phyloP scores from a whole-genome alignment of 2,888 invertebrate species.

The Clepsis dumicolana region DNA sequence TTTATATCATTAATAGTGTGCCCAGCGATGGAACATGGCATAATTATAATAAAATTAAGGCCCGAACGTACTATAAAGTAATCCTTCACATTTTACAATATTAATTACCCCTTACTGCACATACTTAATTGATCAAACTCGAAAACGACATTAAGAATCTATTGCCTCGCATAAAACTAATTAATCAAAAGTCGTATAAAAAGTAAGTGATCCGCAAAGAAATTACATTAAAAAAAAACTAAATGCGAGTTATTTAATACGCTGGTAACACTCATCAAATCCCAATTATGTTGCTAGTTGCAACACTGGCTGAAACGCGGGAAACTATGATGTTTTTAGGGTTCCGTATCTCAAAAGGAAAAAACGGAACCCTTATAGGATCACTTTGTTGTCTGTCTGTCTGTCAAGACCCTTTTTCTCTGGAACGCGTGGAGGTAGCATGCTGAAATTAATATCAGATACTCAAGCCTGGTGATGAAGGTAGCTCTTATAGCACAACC shows the following conservation, averaged over 20 bases:
- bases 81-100: background rate
- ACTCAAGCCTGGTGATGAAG: too few relatives aligned
- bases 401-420: too few relatives aligned
- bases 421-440: too few relatives aligned
- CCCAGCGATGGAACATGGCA: too few relatives aligned
- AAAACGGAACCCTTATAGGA: too few relatives aligned
- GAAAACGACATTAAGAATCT: background rate
- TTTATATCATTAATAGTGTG: too few relatives aligned
- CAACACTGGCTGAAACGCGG: conserved; percentile 32
- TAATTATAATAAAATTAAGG: too few relatives aligned
- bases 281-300: conserved; percentile 12
- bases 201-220: background rate
- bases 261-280: background rate
- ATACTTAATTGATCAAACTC: background rate
- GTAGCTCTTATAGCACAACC: too few relatives aligned
- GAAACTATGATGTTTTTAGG: conserved; percentile 4
- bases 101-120: background rate
- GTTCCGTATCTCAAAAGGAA: background rate
- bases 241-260: background rate
- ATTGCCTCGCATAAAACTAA: background rate
- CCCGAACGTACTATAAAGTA: too few relatives aligned
- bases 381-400: too few relatives aligned
- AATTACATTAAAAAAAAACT: background rate
- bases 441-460: too few relatives aligned
- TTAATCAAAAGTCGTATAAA: background rate